These are phyloP conservation scores for Armadillidium nasatum DNA, from an alignment of 1,140 invertebrate genomes.

Conservation along the genomic window DNA sequence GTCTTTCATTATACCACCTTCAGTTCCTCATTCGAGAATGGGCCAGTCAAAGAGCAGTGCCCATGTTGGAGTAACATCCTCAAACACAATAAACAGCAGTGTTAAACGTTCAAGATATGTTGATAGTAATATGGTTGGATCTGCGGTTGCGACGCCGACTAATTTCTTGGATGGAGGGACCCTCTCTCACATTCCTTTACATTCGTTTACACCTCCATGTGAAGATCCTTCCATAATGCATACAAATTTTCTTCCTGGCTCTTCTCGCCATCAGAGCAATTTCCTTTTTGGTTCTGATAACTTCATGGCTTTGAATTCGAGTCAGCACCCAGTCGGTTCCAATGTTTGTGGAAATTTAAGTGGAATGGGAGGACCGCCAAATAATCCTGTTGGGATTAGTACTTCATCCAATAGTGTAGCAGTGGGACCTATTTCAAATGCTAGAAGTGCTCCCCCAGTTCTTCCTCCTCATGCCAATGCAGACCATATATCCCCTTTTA, in stretches of 20 bases:
- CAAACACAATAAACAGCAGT: constrained; percentile 9
- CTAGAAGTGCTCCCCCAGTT: constrained; percentile 19
- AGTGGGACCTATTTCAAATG: constrained; percentile 24
- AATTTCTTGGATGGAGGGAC: constrained; percentile 35
- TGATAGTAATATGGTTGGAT: constrained; percentile 36
- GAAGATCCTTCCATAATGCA: constrained; percentile 36
- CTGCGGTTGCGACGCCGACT: constrained; percentile 26
- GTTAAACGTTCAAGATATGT: constrained; percentile 30
- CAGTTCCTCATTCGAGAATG: constrained; percentile 29
- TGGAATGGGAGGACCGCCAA: constrained; percentile 24
- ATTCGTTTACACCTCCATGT: constrained; percentile 40
- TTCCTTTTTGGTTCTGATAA: constrained; percentile 38
- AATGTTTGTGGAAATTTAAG: constrained; percentile 12
- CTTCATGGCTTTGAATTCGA: constrained; percentile 34
- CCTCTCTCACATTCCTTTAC: constrained; percentile 36
- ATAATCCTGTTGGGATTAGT: background rate
- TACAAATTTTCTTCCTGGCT: constrained; percentile 35
- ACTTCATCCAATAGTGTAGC: background rate
- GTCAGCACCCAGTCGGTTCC: constrained; percentile 32
- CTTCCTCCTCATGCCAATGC: constrained; percentile 32
- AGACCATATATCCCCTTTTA: constrained; percentile 36
- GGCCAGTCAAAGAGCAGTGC: constrained; percentile 28
- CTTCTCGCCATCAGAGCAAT: constrained; percentile 35
- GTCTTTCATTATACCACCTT: constrained; percentile 33
- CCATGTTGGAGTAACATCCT: constrained; percentile 24